These are phyloP conservation scores for Hybos culiciformis DNA, from an alignment of 2,888 invertebrate species.

Conservation along the genomic window DNA sequence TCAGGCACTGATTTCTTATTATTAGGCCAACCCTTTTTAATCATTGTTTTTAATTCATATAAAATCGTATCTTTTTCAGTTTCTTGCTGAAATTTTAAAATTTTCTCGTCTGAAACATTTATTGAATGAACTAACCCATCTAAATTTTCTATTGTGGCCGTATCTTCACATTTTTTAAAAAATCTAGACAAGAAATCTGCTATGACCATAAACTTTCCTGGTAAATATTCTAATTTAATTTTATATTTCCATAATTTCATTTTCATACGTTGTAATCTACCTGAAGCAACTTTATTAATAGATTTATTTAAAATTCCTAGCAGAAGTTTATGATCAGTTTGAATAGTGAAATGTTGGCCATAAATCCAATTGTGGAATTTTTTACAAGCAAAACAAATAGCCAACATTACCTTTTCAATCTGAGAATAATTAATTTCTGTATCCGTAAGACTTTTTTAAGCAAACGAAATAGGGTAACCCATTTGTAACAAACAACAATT, in stretches of 20 bases:
- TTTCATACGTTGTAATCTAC: too few relatives aligned
- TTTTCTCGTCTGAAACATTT: constrained; percentile 1
- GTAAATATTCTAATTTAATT: constrained; percentile 19
- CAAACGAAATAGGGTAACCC: constrained; percentile 25
- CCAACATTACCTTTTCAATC: constrained; percentile 17
- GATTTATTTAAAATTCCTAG: too few relatives aligned
- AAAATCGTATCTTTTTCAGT: neutral
- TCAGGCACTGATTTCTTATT: neutral
- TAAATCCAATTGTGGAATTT: constrained; percentile 21
- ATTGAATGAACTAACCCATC: neutral
- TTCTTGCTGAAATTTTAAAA: neutral
- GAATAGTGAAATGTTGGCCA: too few relatives aligned
- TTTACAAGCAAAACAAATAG: constrained; percentile 16
- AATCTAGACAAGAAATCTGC: constrained; percentile 1
- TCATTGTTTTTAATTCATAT: neutral
- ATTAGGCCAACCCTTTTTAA: constrained; percentile 2
- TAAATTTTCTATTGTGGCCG: constrained; percentile 10
- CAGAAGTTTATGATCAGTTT: too few relatives aligned
- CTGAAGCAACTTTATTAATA: too few relatives aligned
- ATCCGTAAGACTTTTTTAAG: constrained; percentile 12
- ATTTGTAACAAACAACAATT: constrained; percentile 14
- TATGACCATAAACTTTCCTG: too few relatives aligned
- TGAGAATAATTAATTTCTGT: constrained; percentile 15
- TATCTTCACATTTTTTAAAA: constrained; percentile 6
- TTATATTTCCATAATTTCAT: too few relatives aligned